phyloP scores from a whole-genome alignment of 2,113 vertebrate species.

The Channa argus region DNA sequence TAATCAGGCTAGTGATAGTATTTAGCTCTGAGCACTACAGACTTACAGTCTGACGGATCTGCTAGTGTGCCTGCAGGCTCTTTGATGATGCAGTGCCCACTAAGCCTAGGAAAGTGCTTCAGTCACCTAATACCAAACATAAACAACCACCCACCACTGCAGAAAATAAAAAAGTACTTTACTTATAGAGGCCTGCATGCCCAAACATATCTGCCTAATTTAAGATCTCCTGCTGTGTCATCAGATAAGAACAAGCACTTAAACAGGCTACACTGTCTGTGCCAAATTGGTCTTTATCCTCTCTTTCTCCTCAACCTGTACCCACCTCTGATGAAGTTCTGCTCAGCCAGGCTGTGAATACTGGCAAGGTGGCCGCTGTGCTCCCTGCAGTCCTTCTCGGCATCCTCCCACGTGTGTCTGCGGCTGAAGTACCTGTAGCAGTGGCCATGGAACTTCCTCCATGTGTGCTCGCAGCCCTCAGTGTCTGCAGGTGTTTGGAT shows the following conservation, averaged over 20 bases:
- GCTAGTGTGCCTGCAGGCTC: too few relatives aligned
- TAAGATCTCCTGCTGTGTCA: conserved; percentile 18
- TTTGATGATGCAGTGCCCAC: too few relatives aligned
- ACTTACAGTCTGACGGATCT: too few relatives aligned
- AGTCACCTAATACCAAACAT: not conserved
- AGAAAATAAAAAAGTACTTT: not conserved
- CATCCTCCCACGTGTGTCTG: conserved; percentile 93
- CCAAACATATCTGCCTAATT: conserved; percentile 11
- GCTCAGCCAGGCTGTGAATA: conserved; percentile 89
- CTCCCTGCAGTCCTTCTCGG: conserved; percentile 91
- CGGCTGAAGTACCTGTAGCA: conserved; percentile 92
- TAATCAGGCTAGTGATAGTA: too few relatives aligned
- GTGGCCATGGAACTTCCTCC: conserved; percentile 96
- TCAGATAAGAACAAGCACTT: conserved; percentile 4
- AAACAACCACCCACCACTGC: not conserved
- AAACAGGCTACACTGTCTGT: not conserved
- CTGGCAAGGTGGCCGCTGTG: conserved; percentile 91
- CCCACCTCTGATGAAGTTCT: conserved; percentile 90
- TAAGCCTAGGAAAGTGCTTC: not conserved
- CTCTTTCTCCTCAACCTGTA: conserved; percentile 26
- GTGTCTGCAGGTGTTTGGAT: conserved; percentile 83
- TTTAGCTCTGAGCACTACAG: too few relatives aligned
- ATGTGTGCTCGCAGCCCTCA: conserved; percentile 91
- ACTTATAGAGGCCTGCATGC: not conserved
- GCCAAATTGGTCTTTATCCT: not conserved